Evolutionary conservation across 2,888 invertebrate genomes (phyloP).

Genomic region (Scelioninae gen. 1): DNA sequence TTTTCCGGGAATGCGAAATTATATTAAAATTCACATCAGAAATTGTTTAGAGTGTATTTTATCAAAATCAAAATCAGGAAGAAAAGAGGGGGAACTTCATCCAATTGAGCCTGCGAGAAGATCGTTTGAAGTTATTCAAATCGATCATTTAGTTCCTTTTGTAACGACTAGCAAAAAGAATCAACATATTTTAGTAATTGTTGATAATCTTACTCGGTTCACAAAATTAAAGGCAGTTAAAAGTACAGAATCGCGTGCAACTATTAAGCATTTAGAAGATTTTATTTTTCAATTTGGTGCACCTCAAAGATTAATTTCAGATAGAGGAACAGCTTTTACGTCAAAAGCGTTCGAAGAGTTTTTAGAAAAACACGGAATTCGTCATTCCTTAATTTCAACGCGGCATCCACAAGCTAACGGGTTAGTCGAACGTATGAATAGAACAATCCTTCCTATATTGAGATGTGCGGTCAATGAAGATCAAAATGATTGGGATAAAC

Average conservation of each 20-base stretch:
- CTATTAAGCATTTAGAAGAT: neutral
- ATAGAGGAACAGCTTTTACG: conserved; percentile 56
- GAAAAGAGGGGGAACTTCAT: conserved; percentile 6
- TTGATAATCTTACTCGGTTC: conserved; percentile 2
- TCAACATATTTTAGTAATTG: neutral
- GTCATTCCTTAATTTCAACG: conserved; percentile 52
- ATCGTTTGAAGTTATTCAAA: neutral
- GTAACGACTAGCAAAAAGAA: neutral
- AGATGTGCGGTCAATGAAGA: neutral
- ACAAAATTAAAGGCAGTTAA: neutral
- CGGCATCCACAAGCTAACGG: conserved; percentile 60
- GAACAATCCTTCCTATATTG: conserved; percentile 44
- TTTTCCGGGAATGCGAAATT: conserved; percentile 62
- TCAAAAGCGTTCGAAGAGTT: conserved; percentile 35
- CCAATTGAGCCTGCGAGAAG: conserved; percentile 1
- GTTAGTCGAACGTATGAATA: conserved; percentile 53
- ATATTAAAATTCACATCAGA: conserved; percentile 59
- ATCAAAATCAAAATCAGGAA: conserved; percentile 59
- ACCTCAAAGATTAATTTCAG: neutral
- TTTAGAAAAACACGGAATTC: conserved; percentile 2
- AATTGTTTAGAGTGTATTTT: conserved; percentile 67
- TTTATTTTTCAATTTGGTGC: neutral
- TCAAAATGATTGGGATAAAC: conserved; percentile 39
- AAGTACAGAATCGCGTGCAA: too few relatives aligned
- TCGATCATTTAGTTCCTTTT: conserved; percentile 3